Percentiles rank a stretch among this genome's conserved stretches.
Evolutionary conservation across 2,797 vertebrate species (phyloP).

Genomic region (Epinephelus coioides): DNA sequence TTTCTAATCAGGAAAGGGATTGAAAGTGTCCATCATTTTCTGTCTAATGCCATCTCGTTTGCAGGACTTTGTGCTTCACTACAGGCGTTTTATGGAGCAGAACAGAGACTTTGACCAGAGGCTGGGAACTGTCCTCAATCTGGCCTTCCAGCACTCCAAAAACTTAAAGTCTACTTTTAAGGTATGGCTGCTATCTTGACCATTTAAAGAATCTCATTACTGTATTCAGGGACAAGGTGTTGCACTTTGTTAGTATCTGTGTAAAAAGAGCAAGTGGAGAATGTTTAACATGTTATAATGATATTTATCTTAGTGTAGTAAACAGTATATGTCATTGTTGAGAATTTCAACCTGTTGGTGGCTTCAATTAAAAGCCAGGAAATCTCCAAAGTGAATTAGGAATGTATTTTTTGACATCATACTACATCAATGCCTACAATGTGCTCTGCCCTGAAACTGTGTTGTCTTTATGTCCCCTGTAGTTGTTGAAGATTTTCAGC

Average conservation of each 20-base stretch:
- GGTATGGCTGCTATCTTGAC: constrained; percentile 66
- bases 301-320: neutral
- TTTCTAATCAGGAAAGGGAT: constrained; percentile 18
- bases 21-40: neutral
- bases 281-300: neutral
- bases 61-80: constrained; percentile 86
- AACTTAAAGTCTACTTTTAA: constrained; percentile 86
- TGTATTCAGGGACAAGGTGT: neutral
- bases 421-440: too few species aligned
- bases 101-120: constrained; percentile 89
- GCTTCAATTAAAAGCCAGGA: neutral
- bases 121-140: constrained; percentile 88
- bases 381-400: neutral
- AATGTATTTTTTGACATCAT: neutral
- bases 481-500: constrained; percentile 86
- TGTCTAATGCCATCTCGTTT: constrained; percentile 44
- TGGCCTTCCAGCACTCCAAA: constrained; percentile 88
- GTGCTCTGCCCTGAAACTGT: neutral
- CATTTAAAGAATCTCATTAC: neutral
- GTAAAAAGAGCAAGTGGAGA: neutral
- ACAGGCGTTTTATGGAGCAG: constrained; percentile 84
- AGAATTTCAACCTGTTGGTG: neutral
- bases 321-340: neutral
- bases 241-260: neutral
- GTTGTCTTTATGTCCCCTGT: constrained; percentile 23